Evolutionary conservation across 2,888 invertebrate genomes (phyloP), one percentile per base, ranked within the genome.

Genomic region (Apamea anceps): DNA sequence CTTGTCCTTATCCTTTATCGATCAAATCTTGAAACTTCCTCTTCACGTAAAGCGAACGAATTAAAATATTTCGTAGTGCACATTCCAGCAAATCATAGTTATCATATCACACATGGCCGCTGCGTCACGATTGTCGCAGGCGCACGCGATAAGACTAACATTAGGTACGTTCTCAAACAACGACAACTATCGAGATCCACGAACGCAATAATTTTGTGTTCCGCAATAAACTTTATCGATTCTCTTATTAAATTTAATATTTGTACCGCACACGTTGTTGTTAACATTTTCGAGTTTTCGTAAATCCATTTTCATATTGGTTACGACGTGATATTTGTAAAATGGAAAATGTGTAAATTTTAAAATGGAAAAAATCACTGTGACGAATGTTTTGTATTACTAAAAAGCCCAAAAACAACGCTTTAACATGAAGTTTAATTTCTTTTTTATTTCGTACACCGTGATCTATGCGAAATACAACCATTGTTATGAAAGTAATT

Each of bases 121-220:
- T 89, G 88, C 93, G 95, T 94, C 96, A 96, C 96, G 96, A 96
- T 95, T 95, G 96, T 96, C 96, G 95, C 94, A 91, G 88, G 90
- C 89, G 88, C 90, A 81, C 88, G 84, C 93, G 96, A 96, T 96
- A 94, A 94, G 90, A 91, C 71, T 74, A 92, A 93, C 93, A 94
- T 94, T 95, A 94, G 93, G 94, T 94, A 93, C 93, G 91, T 93
- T 93, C 92, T 91, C 91, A 93, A 93, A 93, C 94, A 94, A 94
- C 93, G 90, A 93, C 93, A 94, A 93, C 94, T 96, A 97, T 97
- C 96, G 95, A 94, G 96, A 97, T 97, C 92, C 96, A 97, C 96
- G 96, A 96, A 93, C 91, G 93, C 95, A 94, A 96, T 97, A 96
- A 96, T 95, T 96, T 89, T 94, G 94, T 94, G 93, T 93, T 91